Percentiles rank a stretch among this genome's conserved stretches.
phyloP scores from a whole-genome alignment of 2,113 vertebrate genomes.

The Paradisaea rubra region DNA sequence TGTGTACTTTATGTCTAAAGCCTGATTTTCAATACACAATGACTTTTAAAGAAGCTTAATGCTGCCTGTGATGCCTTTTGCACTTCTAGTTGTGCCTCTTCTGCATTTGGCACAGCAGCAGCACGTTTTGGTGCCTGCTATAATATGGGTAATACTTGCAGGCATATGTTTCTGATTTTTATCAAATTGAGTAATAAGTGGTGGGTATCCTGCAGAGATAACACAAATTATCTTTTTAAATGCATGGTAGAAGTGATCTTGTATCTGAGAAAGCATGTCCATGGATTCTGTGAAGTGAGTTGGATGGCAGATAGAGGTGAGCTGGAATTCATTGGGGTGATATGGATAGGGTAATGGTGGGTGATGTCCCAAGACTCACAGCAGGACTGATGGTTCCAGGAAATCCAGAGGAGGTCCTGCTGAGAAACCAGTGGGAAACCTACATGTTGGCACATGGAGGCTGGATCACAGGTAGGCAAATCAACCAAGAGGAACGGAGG shows the following conservation, averaged over 20 bases:
- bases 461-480: not conserved
- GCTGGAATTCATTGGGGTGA: not conserved
- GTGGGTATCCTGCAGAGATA: not conserved
- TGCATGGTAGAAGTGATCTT: not conserved
- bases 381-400: not conserved
- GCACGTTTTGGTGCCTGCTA: not conserved
- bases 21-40: not conserved
- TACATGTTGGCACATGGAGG: not conserved
- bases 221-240: not conserved
- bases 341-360: not conserved
- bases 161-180: not conserved
- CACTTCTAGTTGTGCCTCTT: not conserved
- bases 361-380: not conserved
- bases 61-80: not conserved
- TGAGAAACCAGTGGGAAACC: not conserved
- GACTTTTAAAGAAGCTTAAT: not conserved
- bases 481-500: not conserved
- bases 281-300: not conserved
- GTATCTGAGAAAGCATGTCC: not conserved
- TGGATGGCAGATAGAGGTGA: not conserved
- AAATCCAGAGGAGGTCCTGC: not conserved
- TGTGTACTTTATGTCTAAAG: not conserved
- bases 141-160: not conserved
- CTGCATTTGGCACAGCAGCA: not conserved
- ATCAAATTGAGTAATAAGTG: not conserved